These are phyloP conservation scores for Octodonta nipae DNA, from an alignment of 2,888 invertebrate genomes.

Conservation along the genomic window DNA sequence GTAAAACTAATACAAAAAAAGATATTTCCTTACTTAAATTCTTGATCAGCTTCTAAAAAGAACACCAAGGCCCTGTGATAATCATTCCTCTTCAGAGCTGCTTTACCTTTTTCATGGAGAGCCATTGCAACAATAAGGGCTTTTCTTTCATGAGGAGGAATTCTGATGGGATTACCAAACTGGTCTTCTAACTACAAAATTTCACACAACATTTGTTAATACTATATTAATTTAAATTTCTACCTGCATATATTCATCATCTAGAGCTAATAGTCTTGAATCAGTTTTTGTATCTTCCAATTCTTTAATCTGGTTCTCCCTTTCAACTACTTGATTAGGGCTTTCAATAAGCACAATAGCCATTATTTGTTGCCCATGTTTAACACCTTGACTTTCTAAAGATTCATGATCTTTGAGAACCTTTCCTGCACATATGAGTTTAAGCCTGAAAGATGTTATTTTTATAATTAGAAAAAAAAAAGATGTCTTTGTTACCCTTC, in stretches of 20 bases:
- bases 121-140: constrained; percentile 64
- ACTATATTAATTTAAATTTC: too few relatives aligned
- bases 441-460: constrained; percentile 39
- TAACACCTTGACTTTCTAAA: constrained; percentile 47
- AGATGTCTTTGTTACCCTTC: constrained; percentile 31
- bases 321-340: constrained; percentile 27
- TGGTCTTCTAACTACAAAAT: constrained; percentile 57
- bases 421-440: constrained; percentile 54
- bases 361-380: constrained; percentile 56
- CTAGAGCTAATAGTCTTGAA: constrained; percentile 35
- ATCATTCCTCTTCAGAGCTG: constrained; percentile 50
- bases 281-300: constrained; percentile 33
- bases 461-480: too few relatives aligned
- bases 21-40: constrained; percentile 45
- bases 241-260: constrained; percentile 47
- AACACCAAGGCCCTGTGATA: constrained; percentile 58
- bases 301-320: constrained; percentile 28
- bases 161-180: constrained; percentile 55
- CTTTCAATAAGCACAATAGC: constrained; percentile 40
- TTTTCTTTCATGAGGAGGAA: constrained; percentile 56
- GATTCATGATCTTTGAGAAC: constrained; percentile 42
- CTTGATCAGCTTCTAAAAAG: constrained; percentile 64
- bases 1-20: too few relatives aligned
- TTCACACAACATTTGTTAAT: too few relatives aligned
- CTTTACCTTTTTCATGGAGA: constrained; percentile 64